These are phyloP conservation scores for Battus philenor DNA, from an alignment of 1,140 invertebrate genomes.

Conservation along the genomic window DNA sequence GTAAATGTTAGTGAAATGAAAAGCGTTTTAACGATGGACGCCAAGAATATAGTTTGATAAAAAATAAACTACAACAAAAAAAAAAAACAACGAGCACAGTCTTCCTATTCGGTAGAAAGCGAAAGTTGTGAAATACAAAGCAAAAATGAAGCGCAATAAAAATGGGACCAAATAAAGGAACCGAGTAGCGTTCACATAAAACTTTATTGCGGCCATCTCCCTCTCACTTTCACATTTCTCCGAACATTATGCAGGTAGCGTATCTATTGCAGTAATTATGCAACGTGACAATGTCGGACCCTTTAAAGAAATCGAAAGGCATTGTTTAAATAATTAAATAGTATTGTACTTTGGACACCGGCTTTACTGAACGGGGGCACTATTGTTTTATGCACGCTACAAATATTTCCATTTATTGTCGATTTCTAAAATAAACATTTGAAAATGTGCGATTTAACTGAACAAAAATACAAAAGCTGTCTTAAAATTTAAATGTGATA, in stretches of 20 bases:
- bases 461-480: too few species aligned
- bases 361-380: slow-evolving; percentile 16
- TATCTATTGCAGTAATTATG: slow-evolving; percentile 33
- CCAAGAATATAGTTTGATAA: too few species aligned
- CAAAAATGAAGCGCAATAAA: slow-evolving; percentile 32
- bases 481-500: too few species aligned
- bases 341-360: slow-evolving; percentile 12
- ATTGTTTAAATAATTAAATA: slow-evolving; percentile 11
- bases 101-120: slow-evolving; percentile 20
- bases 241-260: slow-evolving; percentile 17
- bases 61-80: too few species aligned
- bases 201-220: slow-evolving; percentile 24
- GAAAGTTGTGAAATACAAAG: slow-evolving; percentile 26
- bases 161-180: slow-evolving; percentile 35
- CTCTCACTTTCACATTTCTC: slow-evolving; percentile 49
- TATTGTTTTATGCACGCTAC: slow-evolving; percentile 2
- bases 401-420: background rate
- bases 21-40: too few species aligned
- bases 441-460: too few species aligned
- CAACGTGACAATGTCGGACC: slow-evolving; percentile 26
- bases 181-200: slow-evolving; percentile 36
- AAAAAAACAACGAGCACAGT: slow-evolving; percentile 7
- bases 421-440: background rate
- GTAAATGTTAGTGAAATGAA: too few species aligned
- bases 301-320: slow-evolving; percentile 17